These are phyloP conservation scores for Garrulus glandarius DNA, from an alignment of 2,797 vertebrate genomes.

Conservation along the genomic window DNA sequence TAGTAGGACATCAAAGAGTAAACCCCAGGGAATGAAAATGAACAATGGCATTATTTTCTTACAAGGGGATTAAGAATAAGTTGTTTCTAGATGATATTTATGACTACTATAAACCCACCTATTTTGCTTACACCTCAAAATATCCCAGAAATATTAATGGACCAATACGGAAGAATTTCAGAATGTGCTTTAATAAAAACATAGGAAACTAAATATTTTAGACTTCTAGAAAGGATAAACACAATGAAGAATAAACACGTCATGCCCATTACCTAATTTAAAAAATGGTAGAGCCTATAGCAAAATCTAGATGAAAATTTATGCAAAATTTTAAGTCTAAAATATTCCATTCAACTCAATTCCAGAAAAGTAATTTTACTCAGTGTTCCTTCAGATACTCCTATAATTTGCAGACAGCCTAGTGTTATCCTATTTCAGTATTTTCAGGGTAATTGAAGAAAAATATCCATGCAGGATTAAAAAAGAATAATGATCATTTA, in stretches of 20 bases:
- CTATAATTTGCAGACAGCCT: background rate
- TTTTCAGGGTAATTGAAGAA: background rate
- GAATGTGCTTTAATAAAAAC: background rate
- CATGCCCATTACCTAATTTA: background rate
- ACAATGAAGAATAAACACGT: background rate
- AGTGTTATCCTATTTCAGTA: background rate
- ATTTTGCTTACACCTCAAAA: background rate
- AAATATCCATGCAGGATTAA: background rate
- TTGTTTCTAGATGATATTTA: background rate
- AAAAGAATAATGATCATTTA: background rate
- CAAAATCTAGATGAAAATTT: slow-evolving; percentile 39
- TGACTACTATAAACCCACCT: background rate
- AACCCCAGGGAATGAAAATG: slow-evolving; percentile 49
- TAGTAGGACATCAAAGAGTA: slow-evolving; percentile 34
- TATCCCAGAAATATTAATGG: background rate
- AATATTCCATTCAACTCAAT: slow-evolving; percentile 31
- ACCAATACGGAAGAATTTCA: background rate
- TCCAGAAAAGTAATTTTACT: slow-evolving; percentile 31
- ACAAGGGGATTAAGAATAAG: background rate
- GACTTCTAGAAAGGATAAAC: background rate
- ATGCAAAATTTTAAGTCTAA: slow-evolving; percentile 44
- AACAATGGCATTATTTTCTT: slow-evolving; percentile 41
- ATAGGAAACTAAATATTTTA: background rate
- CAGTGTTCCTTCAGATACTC: background rate
- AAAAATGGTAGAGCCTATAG: background rate